Base-by-base conservation (phyloP, 2,888 invertebrate genomes). In the Drosophila kokeensis region DNA sequence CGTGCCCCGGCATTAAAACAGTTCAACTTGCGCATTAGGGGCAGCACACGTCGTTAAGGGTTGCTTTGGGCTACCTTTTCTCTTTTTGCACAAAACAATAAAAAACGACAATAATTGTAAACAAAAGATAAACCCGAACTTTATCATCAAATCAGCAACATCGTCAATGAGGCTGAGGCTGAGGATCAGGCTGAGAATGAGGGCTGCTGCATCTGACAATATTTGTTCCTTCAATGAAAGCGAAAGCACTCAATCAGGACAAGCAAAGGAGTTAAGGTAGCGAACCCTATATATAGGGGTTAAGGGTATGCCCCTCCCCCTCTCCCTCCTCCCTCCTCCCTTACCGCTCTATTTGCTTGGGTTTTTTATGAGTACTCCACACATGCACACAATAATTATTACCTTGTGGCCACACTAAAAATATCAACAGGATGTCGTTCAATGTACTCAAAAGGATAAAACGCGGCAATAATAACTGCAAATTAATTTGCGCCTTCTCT, bases 341-440 rank as follows among this genome's bases (percentile, higher is more conserved):
- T 4, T 24, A 2, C 8, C 4, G 32, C 15, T 60, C n/a, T 21
- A 24, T 42, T 52, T 30, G 30, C 18, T 50, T 32, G 29, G 21
- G 0, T 62, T 36, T 70, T 72, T 71, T 73, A 64, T 29, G 24
- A 27, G 55, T 24, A 15, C 45, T 24, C 45, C 34, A 32, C 70
- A 50, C 53, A 65, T 64, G 21, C 1, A n/a, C n/a, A 63, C 66
- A 79, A 82, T 82, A 69, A 75, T 82, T 76, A 82, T 82, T 82
- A 82, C 85, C 81, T 83, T 83, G 81, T 81, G 84, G 74, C 82
- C 75, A 81, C 79, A 81, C 65, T 81, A 79, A 84, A 84, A 79
- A 67, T 82, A 85, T 82, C 82, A 85, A 82, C 82, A 85, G 82
- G 86, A 77, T 82, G 81, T 72, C 78, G 66, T 8, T 45, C 24